These are phyloP conservation scores for Pseudobourletiella spinata DNA, from an alignment of 1,140 invertebrate species.

Conservation along the genomic window DNA sequence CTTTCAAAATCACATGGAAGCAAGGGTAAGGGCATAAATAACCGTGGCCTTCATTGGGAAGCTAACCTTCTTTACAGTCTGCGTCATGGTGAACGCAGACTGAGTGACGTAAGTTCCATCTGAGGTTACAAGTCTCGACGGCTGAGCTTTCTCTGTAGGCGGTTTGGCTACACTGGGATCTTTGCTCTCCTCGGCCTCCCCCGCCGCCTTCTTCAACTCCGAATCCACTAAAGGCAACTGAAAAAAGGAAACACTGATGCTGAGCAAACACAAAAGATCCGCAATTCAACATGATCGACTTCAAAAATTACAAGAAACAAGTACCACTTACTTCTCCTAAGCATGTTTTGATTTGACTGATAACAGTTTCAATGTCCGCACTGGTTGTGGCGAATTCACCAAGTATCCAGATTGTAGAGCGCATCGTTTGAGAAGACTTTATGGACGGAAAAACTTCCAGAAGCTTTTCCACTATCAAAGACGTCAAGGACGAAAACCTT, in stretches of 20 bases:
- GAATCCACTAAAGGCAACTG: constrained; percentile 79
- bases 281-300: not conserved
- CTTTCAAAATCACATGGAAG: too few species aligned
- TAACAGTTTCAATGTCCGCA: constrained; percentile 68
- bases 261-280: constrained; percentile 4
- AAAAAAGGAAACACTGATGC: constrained; percentile 24
- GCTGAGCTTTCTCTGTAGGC: constrained; percentile 19
- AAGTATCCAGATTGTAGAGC: constrained; percentile 94
- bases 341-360: constrained; percentile 62
- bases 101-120: constrained; percentile 99
- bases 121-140: constrained; percentile 65
- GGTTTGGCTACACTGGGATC: constrained; percentile 38
- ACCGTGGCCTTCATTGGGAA: too few species aligned
- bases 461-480: constrained; percentile 59
- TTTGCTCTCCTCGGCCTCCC: constrained; percentile 50
- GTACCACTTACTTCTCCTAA: constrained; percentile 58
- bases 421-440: constrained; percentile 74
- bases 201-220: constrained; percentile 62
- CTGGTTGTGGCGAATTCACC: constrained; percentile 82
- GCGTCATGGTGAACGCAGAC: constrained; percentile 80
- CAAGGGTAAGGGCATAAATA: too few species aligned
- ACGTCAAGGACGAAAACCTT: constrained; percentile 65
- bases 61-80: constrained; percentile 45
- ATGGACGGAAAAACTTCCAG: constrained; percentile 75
- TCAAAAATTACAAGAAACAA: not conserved